Evolutionary conservation across 2,888 invertebrate genomes (phyloP).

Genomic region (Itoplectis maculator): DNA sequence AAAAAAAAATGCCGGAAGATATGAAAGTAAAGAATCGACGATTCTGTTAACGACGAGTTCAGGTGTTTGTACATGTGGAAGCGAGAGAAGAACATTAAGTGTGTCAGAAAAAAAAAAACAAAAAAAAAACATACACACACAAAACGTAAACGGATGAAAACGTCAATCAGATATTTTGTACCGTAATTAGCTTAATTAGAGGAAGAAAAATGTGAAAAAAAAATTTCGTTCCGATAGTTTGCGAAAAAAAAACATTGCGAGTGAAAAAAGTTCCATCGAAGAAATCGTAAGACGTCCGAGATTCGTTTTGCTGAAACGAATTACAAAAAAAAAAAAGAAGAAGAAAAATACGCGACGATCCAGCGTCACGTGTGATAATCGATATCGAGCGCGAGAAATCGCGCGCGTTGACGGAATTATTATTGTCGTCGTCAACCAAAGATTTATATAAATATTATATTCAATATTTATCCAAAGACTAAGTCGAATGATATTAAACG

Average conservation of each 20-base stretch:
- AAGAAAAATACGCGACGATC: constrained; percentile 11
- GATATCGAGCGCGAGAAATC: constrained; percentile 41
- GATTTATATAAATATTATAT: constrained; percentile 68
- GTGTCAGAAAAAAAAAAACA: constrained; percentile 7
- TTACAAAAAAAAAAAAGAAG: constrained; percentile 13
- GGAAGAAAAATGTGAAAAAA: constrained; percentile 17
- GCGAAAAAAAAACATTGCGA: constrained; percentile 16
- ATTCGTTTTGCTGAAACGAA: constrained; percentile 36
- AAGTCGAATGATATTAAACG: constrained; percentile 11
- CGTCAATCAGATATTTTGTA: constrained; percentile 82
- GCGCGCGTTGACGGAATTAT: constrained; percentile 41
- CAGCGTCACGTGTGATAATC: constrained; percentile 57
- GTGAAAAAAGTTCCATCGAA: constrained; percentile 48
- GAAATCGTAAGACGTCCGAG: constrained; percentile 61
- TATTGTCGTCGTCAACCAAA: constrained; percentile 65
- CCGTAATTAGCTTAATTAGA: constrained; percentile 72
- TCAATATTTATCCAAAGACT: constrained; percentile 69
- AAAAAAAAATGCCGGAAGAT: constrained; percentile 40
- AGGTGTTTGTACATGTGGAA: constrained; percentile 63
- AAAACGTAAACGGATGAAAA: constrained; percentile 49
- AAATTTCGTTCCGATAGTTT: not conserved
- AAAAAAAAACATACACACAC: constrained; percentile 43
- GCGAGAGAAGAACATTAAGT: constrained; percentile 6
- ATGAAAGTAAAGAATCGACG: constrained; percentile 56
- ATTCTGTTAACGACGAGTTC: constrained; percentile 12